These are phyloP conservation scores for Daphoenositta chrysoptera DNA, from an alignment of 2,113 vertebrate species.

Conservation along the genomic window DNA sequence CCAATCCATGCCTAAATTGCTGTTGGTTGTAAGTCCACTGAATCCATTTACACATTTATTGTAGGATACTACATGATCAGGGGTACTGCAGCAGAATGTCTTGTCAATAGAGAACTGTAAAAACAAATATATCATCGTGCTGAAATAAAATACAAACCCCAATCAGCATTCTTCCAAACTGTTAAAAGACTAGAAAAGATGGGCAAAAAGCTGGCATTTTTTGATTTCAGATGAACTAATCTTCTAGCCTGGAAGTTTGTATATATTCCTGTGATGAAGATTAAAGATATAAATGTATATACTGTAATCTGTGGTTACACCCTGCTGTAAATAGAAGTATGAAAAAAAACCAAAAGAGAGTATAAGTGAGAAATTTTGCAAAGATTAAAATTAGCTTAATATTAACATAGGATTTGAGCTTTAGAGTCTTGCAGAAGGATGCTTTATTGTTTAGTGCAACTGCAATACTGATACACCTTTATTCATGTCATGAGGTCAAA, in stretches of 20 bases:
- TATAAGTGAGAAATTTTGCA: not conserved
- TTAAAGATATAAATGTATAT: not conserved
- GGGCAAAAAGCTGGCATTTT: not conserved
- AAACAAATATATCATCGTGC: not conserved
- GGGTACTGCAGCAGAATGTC: not conserved
- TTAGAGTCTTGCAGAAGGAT: not conserved
- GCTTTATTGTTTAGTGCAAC: not conserved
- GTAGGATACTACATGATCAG: not conserved
- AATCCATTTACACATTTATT: conserved; percentile 18
- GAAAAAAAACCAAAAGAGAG: not conserved
- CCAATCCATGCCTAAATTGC: conserved; percentile 33
- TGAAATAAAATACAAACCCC: not conserved
- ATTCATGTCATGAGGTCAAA: not conserved
- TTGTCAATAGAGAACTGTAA: not conserved
- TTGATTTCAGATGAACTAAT: not conserved
- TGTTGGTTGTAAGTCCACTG: conserved; percentile 10
- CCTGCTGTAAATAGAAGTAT: not conserved
- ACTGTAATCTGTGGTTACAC: not conserved
- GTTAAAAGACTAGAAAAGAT: not conserved
- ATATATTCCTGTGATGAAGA: fast-evolving
- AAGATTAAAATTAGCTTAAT: not conserved
- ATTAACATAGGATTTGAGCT: no score
- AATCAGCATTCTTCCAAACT: not conserved
- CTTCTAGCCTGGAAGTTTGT: not conserved
- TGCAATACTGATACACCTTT: not conserved